A percentile compares a stretch with the other conserved stretches of the same genome.
phyloP scores from a whole-genome alignment of 2,797 vertebrate species.

The Hemitrygon akajei region DNA sequence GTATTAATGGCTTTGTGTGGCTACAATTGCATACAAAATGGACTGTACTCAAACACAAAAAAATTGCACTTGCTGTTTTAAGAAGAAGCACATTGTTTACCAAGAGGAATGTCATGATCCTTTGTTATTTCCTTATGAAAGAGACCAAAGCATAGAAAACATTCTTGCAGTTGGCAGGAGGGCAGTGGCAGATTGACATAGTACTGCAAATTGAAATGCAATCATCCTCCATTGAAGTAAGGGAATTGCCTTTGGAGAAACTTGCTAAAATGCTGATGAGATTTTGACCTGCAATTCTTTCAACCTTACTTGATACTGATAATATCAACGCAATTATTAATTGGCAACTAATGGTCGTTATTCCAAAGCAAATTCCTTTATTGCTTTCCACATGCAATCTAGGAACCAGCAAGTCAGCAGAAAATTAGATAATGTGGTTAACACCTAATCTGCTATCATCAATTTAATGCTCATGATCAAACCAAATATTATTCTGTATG shows the following conservation, averaged over 20 bases:
- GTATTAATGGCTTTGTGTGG: background rate
- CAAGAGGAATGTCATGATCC: background rate
- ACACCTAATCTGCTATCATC: background rate
- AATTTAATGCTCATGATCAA: background rate
- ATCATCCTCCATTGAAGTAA: slow-evolving; percentile 1
- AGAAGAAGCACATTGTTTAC: background rate
- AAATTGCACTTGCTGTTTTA: background rate
- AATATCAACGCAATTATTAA: background rate
- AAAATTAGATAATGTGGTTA: background rate
- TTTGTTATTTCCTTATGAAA: background rate
- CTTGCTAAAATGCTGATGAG: background rate
- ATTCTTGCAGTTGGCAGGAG: background rate
- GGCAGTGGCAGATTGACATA: background rate
- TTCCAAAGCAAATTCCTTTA: background rate
- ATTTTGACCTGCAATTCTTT: background rate
- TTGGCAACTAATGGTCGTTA: background rate
- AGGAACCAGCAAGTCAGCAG: background rate
- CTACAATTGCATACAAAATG: background rate
- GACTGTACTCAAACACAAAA: background rate
- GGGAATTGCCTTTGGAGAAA: no score
- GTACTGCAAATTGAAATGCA: background rate
- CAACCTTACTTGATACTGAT: background rate
- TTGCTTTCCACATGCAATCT: background rate
- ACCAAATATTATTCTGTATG: background rate
- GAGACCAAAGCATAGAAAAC: background rate